These are phyloP conservation scores for Poecile atricapillus DNA, from an alignment of 2,113 vertebrate species.

Conservation along the genomic window DNA sequence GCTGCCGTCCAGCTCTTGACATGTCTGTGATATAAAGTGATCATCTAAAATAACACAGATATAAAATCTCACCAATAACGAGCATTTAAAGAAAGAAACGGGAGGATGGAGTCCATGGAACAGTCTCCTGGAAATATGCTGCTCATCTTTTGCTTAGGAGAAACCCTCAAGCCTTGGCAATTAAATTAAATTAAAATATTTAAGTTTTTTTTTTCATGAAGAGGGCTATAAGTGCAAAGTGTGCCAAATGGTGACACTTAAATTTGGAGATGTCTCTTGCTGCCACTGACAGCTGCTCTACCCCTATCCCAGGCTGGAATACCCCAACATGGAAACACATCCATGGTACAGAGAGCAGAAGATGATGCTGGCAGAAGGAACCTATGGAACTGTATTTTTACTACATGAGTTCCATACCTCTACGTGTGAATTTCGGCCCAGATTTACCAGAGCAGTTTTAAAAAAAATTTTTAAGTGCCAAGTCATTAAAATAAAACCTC, in stretches of 20 bases:
- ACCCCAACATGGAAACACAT: background rate
- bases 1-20: background rate
- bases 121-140: background rate
- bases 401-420: background rate
- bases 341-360: background rate
- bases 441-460: background rate
- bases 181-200: background rate
- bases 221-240: background rate
- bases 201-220: background rate
- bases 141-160: background rate
- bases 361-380: background rate
- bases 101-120: background rate
- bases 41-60: background rate
- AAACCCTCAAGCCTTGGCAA: background rate
- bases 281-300: background rate
- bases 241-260: background rate
- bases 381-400: background rate
- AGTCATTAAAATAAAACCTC: background rate
- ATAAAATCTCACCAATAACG: background rate
- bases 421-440: background rate
- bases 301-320: background rate
- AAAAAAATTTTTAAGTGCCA: background rate
- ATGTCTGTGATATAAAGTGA: background rate
- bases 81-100: background rate
- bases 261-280: background rate